Evolutionary conservation across 2,888 invertebrate species (phyloP).

Genomic region (Parochlus steinenii): DNA sequence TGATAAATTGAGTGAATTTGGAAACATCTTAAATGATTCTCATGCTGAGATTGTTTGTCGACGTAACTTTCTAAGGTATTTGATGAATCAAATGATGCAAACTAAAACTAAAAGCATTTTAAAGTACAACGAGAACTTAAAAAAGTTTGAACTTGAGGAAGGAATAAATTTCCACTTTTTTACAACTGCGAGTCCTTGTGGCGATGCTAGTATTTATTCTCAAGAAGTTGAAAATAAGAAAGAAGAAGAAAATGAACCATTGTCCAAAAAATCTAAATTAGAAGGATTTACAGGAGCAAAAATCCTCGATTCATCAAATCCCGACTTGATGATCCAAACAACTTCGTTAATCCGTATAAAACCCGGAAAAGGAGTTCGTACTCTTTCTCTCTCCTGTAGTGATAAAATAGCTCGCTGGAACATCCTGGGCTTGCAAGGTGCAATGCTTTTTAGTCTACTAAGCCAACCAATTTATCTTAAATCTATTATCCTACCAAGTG

Average conservation of each 20-base stretch:
- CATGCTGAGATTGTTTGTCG: conserved; percentile 84
- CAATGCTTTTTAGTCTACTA: conserved; percentile 52
- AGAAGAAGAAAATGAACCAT: conserved; percentile 17
- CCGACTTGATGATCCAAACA: conserved; percentile 45
- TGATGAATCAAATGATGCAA: conserved; percentile 44
- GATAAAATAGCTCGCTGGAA: conserved; percentile 89
- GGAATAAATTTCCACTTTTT: conserved; percentile 63
- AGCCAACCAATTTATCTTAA: conserved; percentile 48
- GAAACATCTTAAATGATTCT: conserved; percentile 69
- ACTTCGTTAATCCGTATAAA: conserved; percentile 65
- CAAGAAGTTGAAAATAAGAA: conserved; percentile 28
- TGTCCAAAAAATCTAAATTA: conserved; percentile 11
- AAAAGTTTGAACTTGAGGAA: conserved; percentile 35
- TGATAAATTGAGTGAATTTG: conserved; percentile 42
- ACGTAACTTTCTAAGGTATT: conserved; percentile 61
- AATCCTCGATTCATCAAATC: conserved; percentile 36
- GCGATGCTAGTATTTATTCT: conserved; percentile 77
- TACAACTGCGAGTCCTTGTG: conserved; percentile 79
- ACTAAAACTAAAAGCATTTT: conserved; percentile 23
- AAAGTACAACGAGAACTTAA: conserved; percentile 19
- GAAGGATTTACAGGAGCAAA: conserved; percentile 68
- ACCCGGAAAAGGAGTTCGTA: conserved; percentile 79
- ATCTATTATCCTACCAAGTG: conserved; percentile 52
- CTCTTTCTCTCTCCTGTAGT: conserved; percentile 81
- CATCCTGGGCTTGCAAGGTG: conserved; percentile 69